phyloP scores from a whole-genome alignment of 2,797 vertebrate species.

The Setipinna tenuifilis region DNA sequence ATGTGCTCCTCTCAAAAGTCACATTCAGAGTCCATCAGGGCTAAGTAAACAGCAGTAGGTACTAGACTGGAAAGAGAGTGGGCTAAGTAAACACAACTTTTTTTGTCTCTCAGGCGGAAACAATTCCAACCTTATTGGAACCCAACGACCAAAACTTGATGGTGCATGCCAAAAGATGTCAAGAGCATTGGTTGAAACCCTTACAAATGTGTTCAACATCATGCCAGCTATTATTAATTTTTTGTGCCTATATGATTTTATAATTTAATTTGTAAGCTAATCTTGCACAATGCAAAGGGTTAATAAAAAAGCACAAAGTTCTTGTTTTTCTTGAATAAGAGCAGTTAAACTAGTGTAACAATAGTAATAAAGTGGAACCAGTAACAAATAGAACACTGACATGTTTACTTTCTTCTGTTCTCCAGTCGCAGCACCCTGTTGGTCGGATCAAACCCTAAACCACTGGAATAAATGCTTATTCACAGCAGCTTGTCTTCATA shows the following conservation, averaged over 20 bases:
- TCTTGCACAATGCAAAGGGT: neutral
- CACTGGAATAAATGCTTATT: neutral
- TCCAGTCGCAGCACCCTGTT: neutral
- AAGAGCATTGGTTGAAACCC: neutral
- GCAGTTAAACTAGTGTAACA: neutral
- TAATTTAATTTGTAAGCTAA: neutral
- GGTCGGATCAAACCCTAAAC: neutral
- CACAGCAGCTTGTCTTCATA: neutral
- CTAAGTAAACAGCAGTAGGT: constrained; percentile 76
- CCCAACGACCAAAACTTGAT: constrained; percentile 47
- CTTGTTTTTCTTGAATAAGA: neutral
- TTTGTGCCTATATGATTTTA: neutral
- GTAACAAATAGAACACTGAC: neutral
- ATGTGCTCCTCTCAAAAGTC: constrained; percentile 69
- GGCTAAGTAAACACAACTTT: constrained; percentile 74
- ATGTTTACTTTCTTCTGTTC: neutral
- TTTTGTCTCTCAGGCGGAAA: constrained; percentile 63
- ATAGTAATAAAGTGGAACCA: neutral
- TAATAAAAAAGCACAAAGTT: neutral
- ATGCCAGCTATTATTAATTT: neutral
- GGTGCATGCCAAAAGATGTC: constrained; percentile 13
- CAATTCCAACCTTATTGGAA: constrained; percentile 62
- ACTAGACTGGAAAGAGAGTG: constrained; percentile 79
- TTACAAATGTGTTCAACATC: neutral
- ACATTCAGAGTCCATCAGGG: constrained; percentile 64